Evolutionary conservation across 2,888 invertebrate genomes (phyloP).

Genomic region (Drosophila demipolita): DNA sequence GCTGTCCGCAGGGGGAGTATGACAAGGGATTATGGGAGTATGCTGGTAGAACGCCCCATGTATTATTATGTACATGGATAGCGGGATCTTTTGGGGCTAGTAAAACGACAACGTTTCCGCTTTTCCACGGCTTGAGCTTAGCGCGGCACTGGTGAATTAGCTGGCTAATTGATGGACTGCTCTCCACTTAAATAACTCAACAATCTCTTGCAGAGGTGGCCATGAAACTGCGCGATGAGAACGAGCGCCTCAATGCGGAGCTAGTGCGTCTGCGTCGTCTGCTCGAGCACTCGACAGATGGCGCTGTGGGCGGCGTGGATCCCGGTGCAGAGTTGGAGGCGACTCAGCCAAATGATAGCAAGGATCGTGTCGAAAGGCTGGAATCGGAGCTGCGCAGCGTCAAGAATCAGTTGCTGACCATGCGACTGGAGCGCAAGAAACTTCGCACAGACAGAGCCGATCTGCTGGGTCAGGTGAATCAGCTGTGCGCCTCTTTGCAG

Average conservation of each 20-base stretch:
- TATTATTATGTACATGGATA: constrained; percentile 1
- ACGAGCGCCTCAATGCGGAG: constrained; percentile 89
- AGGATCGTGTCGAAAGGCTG: constrained; percentile 86
- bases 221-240: constrained; percentile 87
- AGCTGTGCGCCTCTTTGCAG: constrained; percentile 96
- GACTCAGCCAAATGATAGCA: constrained; percentile 83
- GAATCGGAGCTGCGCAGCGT: constrained; percentile 84
- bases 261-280: constrained; percentile 83
- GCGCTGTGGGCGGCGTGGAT: constrained; percentile 86
- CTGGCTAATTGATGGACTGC: background rate
- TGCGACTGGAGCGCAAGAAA: constrained; percentile 95
- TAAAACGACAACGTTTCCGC: constrained; percentile 34
- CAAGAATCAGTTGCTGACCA: constrained; percentile 86
- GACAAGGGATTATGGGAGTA: background rate
- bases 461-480: constrained; percentile 96
- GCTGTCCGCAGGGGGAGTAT: constrained; percentile 4
- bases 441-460: constrained; percentile 97
- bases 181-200: background rate
- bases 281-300: constrained; percentile 87
- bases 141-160: constrained; percentile 36
- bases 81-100: constrained; percentile 18
- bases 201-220: constrained; percentile 73
- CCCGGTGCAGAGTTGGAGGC: constrained; percentile 84
- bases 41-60: background rate
- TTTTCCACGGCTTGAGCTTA: constrained; percentile 67